phyloP scores from a whole-genome alignment of 2,888 invertebrate species.

The Philopedon plagiatum region DNA sequence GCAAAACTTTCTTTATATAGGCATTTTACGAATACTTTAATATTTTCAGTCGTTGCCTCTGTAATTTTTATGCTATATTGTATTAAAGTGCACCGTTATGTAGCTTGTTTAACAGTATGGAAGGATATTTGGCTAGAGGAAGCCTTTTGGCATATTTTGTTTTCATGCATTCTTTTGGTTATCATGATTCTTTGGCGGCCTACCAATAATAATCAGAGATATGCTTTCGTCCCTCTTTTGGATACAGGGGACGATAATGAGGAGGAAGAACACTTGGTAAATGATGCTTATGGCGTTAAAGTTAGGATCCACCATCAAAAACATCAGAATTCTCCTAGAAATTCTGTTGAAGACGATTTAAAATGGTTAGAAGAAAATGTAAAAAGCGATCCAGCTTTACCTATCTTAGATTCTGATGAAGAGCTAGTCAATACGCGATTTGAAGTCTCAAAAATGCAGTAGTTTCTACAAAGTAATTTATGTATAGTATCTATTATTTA shows the following conservation, averaged over 20 bases:
- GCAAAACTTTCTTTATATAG: constrained; percentile 91
- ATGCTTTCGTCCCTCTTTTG: constrained; percentile 92
- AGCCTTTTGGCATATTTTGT: constrained; percentile 95
- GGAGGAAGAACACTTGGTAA: constrained; percentile 84
- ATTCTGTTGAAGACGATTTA: constrained; percentile 80
- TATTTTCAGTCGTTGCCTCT: constrained; percentile 92
- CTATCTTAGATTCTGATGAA: constrained; percentile 84
- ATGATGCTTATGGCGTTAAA: constrained; percentile 89
- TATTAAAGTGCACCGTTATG: constrained; percentile 83
- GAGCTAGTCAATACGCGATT: constrained; percentile 89
- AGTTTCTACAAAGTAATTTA: constrained; percentile 17
- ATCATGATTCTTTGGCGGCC: constrained; percentile 98
- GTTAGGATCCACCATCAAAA: constrained; percentile 72
- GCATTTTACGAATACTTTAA: constrained; percentile 94
- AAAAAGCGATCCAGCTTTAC: constrained; percentile 78
- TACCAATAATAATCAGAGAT: constrained; percentile 95
- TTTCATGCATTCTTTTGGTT: constrained; percentile 87
- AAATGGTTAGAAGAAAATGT: constrained; percentile 97
- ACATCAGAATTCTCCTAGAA: constrained; percentile 63
- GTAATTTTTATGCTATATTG: constrained; percentile 95
- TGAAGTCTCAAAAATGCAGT: constrained; percentile 93
- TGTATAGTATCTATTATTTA: constrained; percentile 5
- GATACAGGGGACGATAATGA: constrained; percentile 84
- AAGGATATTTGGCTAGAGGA: constrained; percentile 94
- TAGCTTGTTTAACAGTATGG: constrained; percentile 88